phyloP scores from a whole-genome alignment of 2,797 vertebrate species.

The Nothura maculosa region DNA sequence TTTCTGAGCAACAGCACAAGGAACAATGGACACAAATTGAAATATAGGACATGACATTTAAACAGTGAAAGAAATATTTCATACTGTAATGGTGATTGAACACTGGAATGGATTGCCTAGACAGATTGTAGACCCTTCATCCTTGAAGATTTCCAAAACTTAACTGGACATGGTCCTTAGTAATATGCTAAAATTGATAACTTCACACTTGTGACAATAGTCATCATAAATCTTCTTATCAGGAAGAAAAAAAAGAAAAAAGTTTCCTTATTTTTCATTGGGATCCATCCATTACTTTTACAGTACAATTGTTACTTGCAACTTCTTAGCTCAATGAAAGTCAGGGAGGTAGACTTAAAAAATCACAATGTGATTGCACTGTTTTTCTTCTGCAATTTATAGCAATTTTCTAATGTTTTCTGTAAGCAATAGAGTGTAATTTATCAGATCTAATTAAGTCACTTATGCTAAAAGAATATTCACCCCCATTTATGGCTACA shows the following conservation, averaged over 20 bases:
- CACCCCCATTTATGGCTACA: background rate
- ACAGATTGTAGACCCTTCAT: background rate
- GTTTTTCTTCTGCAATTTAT: background rate
- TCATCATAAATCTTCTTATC: background rate
- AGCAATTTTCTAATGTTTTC: background rate
- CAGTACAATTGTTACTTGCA: background rate
- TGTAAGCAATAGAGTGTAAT: background rate
- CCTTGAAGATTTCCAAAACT: background rate
- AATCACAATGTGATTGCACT: background rate
- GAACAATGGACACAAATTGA: background rate
- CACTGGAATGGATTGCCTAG: rapidly evolving
- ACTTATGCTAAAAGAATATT: background rate
- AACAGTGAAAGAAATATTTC: background rate
- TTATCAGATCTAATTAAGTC: background rate
- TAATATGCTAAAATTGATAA: background rate
- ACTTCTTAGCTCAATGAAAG: background rate
- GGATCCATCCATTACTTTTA: background rate
- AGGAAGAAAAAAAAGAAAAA: background rate
- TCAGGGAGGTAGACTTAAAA: background rate
- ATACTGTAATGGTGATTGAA: background rate
- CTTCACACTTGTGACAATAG: background rate
- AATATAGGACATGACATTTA: background rate
- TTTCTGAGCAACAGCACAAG: background rate
- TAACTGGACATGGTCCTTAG: background rate
- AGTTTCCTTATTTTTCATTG: background rate